A percentile compares a stretch with the other conserved stretches of the same genome.
Evolutionary conservation across 2,113 vertebrate genomes (phyloP).

Genomic region (Euleptes europaea): DNA sequence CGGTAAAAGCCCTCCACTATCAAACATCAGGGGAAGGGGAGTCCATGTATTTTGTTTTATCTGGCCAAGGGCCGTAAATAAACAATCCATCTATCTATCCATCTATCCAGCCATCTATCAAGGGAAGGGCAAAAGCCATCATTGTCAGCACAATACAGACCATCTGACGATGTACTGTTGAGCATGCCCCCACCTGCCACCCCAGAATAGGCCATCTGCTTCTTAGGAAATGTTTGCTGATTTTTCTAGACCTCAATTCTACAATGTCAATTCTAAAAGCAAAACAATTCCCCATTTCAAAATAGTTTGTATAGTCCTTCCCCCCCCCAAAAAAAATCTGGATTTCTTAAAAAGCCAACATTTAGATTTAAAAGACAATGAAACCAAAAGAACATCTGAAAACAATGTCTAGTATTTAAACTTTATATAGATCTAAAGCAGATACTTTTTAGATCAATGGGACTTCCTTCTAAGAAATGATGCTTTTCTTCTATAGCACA

Average conservation of each 20-base stretch:
- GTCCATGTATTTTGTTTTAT: too few species aligned
- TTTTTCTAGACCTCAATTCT: not conserved
- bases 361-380: not conserved
- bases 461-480: not conserved
- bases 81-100: too few species aligned
- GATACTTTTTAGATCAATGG: not conserved
- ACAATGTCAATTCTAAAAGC: too few species aligned
- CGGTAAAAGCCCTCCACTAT: too few species aligned
- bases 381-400: not conserved
- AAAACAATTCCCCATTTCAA: not conserved
- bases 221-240: not conserved
- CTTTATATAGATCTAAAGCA: not conserved
- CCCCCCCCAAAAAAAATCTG: not conserved
- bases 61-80: too few species aligned
- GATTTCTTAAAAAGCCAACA: not conserved
- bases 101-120: too few species aligned
- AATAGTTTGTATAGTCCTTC: not conserved
- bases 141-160: too few species aligned
- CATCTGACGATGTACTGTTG: too few species aligned
- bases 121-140: too few species aligned
- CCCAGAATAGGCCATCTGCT: not conserved
- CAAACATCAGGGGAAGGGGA: too few species aligned
- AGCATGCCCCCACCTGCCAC: too few species aligned
- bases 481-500: not conserved
- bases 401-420: not conserved